Conservation (phyloP, 1,140 invertebrate genomes). For the Contarinia nasturtii region DNA sequence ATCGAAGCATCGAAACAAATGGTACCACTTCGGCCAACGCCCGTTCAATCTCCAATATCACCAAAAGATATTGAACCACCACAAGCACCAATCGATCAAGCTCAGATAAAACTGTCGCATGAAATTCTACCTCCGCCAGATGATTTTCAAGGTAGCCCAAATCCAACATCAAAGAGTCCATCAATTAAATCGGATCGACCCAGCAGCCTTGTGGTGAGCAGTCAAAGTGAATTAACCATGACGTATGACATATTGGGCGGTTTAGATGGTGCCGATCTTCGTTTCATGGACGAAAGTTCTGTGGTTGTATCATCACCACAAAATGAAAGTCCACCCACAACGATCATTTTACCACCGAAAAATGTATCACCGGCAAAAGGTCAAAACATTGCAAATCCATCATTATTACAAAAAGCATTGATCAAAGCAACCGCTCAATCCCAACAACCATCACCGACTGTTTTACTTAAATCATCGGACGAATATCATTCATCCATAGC, state of each 20-base stretch:
- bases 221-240: conserved; percentile 22
- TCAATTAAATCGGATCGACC: conserved; percentile 32
- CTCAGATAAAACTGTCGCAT: conserved; percentile 33
- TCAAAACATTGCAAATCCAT: conserved; percentile 23
- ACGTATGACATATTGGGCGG: conserved; percentile 58
- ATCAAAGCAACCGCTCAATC: conserved; percentile 39
- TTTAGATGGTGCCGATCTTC: conserved; percentile 59
- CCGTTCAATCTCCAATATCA: conserved; percentile 17
- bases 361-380: conserved; percentile 29
- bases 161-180: conserved; percentile 35
- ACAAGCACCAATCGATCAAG: conserved; percentile 25
- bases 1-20: neutral
- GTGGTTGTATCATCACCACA: conserved; percentile 56
- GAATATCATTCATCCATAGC: conserved; percentile 6
- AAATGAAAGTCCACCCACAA: conserved; percentile 50
- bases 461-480: conserved; percentile 17
- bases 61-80: conserved; percentile 22
- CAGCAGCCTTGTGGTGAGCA: conserved; percentile 10
- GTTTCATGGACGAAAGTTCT: conserved; percentile 81
- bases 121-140: conserved; percentile 53
- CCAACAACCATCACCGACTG: conserved; percentile 7
- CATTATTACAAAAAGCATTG: conserved; percentile 45
- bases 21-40: conserved; percentile 7
- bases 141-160: conserved; percentile 45
- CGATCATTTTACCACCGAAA: conserved; percentile 31